Evolutionary conservation across 2,113 vertebrate species (phyloP), one percentile per base, ranked within the genome.

Genomic region (Vimba vimba): DNA sequence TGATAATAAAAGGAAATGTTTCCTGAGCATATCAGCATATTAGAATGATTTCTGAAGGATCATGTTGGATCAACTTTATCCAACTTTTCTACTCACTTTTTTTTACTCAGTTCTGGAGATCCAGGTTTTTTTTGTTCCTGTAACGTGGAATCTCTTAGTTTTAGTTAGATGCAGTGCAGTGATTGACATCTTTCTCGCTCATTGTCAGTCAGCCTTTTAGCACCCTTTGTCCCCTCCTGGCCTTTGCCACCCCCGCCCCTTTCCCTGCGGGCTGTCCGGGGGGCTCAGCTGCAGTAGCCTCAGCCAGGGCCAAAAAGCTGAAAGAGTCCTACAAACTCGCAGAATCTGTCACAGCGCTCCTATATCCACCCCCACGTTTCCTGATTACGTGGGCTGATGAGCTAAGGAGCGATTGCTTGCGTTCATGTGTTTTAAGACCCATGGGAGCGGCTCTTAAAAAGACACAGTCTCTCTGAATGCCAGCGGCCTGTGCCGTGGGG

Each of bases 131-230:
- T 12, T 43, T 36, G 10, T 36, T 15, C 19, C 11, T 64, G 9
- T 7, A 27, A 69, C 30, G 30, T 30, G 50, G 79, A 59, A 76
- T 43, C 39, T 52, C 11, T 50, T 25, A 39, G 59, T 47, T 64
- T 80, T 36, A 75, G 71, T 59, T 77, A 64, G 91, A 93, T 90
- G 93, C 92, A 60, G 89, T 86, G 87, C 94, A 89, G 94, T 96
- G 96, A 96, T 96, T 95, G 96, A 96, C 96, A 86, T 89, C 94
- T 87, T 68, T 88, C 86, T 92, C 95, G 91, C 94, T 94, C 92
- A 92, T 94, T 94, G 94, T 95, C 94, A 95, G 94, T 84, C 94
- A 95, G 92, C 96, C 96, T 98, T 97, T 98, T 97, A 97, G 96
- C 97, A 97, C 97, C 95, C 97, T 97, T 97, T 96, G 97, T 94